These are phyloP conservation scores for Hippocampus guttulatus DNA, from an alignment of 2,113 vertebrate species.

Conservation along the genomic window DNA sequence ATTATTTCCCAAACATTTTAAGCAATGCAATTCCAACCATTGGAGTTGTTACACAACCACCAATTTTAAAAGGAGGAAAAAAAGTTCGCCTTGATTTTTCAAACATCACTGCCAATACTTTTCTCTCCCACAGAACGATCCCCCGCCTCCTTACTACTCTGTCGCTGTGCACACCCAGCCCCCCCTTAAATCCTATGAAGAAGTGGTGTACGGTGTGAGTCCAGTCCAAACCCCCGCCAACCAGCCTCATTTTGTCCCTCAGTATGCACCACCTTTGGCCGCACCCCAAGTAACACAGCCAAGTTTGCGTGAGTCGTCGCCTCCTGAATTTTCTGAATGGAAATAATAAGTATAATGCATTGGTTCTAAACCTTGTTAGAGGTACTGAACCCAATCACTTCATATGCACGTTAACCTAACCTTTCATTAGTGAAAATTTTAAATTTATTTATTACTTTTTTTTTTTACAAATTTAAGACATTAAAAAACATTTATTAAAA, in stretches of 20 bases:
- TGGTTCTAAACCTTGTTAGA: too few species aligned
- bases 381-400: too few species aligned
- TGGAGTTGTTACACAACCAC: too few species aligned
- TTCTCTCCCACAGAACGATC: constrained; percentile 39
- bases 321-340: not conserved
- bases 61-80: too few species aligned
- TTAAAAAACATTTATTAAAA: too few species aligned
- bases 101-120: not conserved
- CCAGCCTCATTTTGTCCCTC: constrained; percentile 59
- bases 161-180: constrained; percentile 39
- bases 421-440: too few species aligned
- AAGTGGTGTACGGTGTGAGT: constrained; percentile 39
- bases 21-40: too few species aligned
- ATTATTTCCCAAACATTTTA: not conserved
- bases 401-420: too few species aligned
- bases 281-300: constrained; percentile 24
- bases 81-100: too few species aligned
- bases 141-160: constrained; percentile 62
- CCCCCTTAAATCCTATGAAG: constrained; percentile 49
- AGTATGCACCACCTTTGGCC: constrained; percentile 31
- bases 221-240: constrained; percentile 16
- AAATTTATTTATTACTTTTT: too few species aligned
- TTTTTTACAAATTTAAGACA: too few species aligned
- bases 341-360: not conserved
- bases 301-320: constrained; percentile 38